These are phyloP conservation scores for Oligia fasciuncula DNA, from an alignment of 2,888 invertebrate genomes.

Conservation along the genomic window DNA sequence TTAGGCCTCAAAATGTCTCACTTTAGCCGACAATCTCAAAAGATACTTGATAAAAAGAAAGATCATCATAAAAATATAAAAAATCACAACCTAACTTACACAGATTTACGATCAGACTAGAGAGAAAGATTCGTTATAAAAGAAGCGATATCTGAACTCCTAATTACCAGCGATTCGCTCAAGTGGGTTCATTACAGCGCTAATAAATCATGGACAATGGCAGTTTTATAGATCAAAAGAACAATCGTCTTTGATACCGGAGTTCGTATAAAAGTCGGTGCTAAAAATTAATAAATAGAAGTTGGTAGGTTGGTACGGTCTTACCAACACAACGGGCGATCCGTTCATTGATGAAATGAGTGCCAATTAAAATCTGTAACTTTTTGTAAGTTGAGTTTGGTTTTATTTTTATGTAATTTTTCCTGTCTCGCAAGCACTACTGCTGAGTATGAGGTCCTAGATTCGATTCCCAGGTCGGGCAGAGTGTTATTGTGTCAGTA, in stretches of 20 bases:
- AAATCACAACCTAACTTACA: conserved; percentile 26
- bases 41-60: neutral
- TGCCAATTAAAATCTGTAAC: conserved; percentile 37
- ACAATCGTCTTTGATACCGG: conserved; percentile 65
- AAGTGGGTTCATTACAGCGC: conserved; percentile 53
- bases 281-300: conserved; percentile 68
- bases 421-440: too few relatives aligned
- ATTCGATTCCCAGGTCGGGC: too few relatives aligned
- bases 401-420: neutral
- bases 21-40: neutral
- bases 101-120: conserved; percentile 32
- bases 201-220: conserved; percentile 66
- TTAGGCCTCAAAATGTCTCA: neutral
- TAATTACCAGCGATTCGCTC: conserved; percentile 48
- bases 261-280: conserved; percentile 62
- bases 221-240: conserved; percentile 72
- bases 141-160: conserved; percentile 42
- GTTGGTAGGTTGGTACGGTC: conserved; percentile 3
- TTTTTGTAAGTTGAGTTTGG: neutral
- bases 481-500: too few relatives aligned
- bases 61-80: conserved; percentile 3
- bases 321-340: conserved; percentile 34
- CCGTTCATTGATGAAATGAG: conserved; percentile 34
- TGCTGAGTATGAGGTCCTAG: too few relatives aligned
- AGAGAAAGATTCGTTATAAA: conserved; percentile 35